Evolutionary conservation across 2,888 invertebrate species (phyloP).

Genomic region (Acronicta psi): DNA sequence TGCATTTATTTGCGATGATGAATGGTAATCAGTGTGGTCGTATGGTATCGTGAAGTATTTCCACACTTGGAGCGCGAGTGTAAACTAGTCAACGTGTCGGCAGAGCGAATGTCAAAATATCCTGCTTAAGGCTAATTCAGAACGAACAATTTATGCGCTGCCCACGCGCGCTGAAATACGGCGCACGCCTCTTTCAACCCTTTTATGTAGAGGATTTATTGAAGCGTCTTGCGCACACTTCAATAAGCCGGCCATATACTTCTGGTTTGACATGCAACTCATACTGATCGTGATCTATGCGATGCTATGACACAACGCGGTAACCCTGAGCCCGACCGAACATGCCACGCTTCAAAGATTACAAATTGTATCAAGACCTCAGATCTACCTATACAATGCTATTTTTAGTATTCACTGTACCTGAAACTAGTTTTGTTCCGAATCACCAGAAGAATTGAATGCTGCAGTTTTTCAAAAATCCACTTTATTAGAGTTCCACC

Average conservation of each 20-base stretch:
- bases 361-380: conserved; percentile 59
- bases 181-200: conserved; percentile 82
- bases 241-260: conserved; percentile 73
- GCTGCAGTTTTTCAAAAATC: not conserved
- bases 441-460: not conserved
- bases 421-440: not conserved
- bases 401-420: not conserved
- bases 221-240: conserved; percentile 75
- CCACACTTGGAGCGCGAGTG: conserved; percentile 64
- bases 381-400: not conserved
- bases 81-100: conserved; percentile 75
- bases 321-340: conserved; percentile 64
- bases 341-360: conserved; percentile 67
- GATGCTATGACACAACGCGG: conserved; percentile 67
- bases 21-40: conserved; percentile 47
- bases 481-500: too few relatives aligned
- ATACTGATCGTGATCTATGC: conserved; percentile 78
- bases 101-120: conserved; percentile 80
- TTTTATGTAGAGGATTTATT: conserved; percentile 85
- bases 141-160: conserved; percentile 81
- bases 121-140: conserved; percentile 83
- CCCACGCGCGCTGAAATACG: conserved; percentile 84
- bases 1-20: conserved; percentile 51
- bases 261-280: conserved; percentile 76
- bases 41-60: conserved; percentile 57